Conservation (phyloP, 35 echinoderm and acorn worm species). For the Lytechinus pictus region DNA sequence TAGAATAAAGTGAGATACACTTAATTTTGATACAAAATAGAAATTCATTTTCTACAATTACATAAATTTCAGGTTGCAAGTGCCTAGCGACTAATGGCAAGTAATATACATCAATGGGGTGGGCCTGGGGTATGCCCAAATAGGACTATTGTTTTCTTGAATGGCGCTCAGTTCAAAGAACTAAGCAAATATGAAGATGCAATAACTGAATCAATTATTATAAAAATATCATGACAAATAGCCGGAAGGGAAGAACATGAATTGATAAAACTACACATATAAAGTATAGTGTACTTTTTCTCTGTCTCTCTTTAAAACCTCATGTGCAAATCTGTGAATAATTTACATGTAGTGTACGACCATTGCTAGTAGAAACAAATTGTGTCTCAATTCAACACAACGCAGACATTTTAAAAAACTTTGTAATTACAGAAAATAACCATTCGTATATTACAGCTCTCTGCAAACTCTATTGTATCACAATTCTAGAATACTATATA, state of each 20-base stretch:
- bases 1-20: too few species aligned
- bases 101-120: too few species aligned
- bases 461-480: not conserved
- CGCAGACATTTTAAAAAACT: not conserved
- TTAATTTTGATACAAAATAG: too few species aligned
- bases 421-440: not conserved
- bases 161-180: too few species aligned
- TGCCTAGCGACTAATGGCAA: too few species aligned
- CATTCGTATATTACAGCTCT: not conserved
- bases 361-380: not conserved
- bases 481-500: constrained; percentile 6
- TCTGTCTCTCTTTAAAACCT: not conserved
- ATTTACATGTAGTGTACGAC: not conserved
- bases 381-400: not conserved
- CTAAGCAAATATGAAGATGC: too few species aligned
- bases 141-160: too few species aligned
- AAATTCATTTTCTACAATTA: too few species aligned
- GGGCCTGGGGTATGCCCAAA: too few species aligned
- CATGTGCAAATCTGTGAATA: not conserved
- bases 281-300: not conserved
- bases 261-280: not conserved
- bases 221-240: not conserved
- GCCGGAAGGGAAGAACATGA: not conserved
- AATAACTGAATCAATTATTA: not conserved
- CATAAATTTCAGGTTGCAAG: too few species aligned